Conservation (phyloP, 2,113 vertebrate genomes). For the Neoarius graeffei region DNA sequence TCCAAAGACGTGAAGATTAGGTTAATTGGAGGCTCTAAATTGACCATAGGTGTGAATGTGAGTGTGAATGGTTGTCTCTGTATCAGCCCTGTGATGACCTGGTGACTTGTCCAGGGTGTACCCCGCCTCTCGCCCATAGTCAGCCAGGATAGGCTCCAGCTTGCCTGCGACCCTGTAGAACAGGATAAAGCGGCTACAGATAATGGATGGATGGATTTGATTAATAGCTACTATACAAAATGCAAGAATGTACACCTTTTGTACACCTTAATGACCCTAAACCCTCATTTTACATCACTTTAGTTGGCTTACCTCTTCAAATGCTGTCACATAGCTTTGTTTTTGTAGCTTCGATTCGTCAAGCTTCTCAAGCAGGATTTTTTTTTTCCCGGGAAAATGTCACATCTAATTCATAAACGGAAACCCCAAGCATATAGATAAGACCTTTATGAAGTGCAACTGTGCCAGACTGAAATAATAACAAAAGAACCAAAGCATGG, state of each 20-base stretch:
- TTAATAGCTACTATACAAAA: neutral
- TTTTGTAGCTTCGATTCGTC: neutral
- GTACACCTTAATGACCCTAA: neutral
- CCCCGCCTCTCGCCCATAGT: no score
- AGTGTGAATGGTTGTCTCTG: no score
- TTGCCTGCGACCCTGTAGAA: no score
- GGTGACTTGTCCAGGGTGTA: no score
- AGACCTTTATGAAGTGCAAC: slow-evolving; percentile 17
- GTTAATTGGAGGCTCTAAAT: no score
- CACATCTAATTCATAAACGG: neutral
- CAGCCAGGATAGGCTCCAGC: no score
- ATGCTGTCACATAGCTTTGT: neutral
- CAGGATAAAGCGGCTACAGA: no score
- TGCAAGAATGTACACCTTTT: neutral
- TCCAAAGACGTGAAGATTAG: no score
- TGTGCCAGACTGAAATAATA: slow-evolving; percentile 1
- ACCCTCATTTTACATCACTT: neutral
- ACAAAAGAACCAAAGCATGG: neutral
- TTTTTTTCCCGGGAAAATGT: slow-evolving; percentile 8
- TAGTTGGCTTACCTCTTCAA: neutral
- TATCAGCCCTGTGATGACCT: no score
- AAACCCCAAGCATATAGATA: neutral
- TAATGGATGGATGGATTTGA: neutral
- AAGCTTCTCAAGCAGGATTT: neutral
- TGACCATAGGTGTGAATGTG: no score